A percentile compares a stretch with the other conserved stretches of the same genome.
These are phyloP conservation scores for Trichacis sp. DNA, from an alignment of 2,888 invertebrate genomes.

Conservation along the genomic window DNA sequence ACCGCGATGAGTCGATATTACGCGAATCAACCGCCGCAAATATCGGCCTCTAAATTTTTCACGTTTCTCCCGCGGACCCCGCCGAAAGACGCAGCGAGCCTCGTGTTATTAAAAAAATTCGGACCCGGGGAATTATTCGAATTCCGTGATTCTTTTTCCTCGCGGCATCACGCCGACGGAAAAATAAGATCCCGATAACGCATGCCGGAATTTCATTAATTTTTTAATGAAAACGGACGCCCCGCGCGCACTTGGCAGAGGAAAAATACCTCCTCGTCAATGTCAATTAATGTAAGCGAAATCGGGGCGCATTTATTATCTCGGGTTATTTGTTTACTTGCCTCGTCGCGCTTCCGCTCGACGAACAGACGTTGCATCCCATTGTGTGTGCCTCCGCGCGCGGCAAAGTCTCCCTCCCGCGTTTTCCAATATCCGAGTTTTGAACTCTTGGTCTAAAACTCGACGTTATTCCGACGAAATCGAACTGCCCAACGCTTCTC, in stretches of 20 bases:
- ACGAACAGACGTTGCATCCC: constrained; percentile 45
- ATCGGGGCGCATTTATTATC: constrained; percentile 12
- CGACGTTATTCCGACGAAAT: constrained; percentile 68
- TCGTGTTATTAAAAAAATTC: constrained; percentile 36
- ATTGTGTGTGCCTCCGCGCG: constrained; percentile 69
- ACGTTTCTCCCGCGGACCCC: constrained; percentile 28
- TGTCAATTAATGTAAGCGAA: background rate
- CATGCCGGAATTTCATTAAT: background rate
- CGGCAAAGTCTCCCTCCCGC: constrained; percentile 62
- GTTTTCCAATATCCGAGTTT: constrained; percentile 68
- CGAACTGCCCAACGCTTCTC: constrained; percentile 56
- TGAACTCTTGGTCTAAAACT: constrained; percentile 61
- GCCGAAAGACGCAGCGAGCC: constrained; percentile 21
- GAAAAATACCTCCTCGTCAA: background rate
- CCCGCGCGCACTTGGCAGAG: background rate
- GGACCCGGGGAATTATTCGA: constrained; percentile 26
- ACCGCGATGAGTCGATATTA: constrained; percentile 41
- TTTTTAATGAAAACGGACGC: background rate
- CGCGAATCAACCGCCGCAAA: constrained; percentile 44
- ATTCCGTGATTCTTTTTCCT: constrained; percentile 38
- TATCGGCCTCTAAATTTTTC: constrained; percentile 38
- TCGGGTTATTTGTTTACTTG: constrained; percentile 22
- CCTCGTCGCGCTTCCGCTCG: constrained; percentile 47
- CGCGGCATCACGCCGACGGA: constrained; percentile 26
- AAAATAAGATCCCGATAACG: constrained; percentile 18